Evolutionary conservation across 2,888 invertebrate species (phyloP).

Genomic region (Drosophila paracracens): DNA sequence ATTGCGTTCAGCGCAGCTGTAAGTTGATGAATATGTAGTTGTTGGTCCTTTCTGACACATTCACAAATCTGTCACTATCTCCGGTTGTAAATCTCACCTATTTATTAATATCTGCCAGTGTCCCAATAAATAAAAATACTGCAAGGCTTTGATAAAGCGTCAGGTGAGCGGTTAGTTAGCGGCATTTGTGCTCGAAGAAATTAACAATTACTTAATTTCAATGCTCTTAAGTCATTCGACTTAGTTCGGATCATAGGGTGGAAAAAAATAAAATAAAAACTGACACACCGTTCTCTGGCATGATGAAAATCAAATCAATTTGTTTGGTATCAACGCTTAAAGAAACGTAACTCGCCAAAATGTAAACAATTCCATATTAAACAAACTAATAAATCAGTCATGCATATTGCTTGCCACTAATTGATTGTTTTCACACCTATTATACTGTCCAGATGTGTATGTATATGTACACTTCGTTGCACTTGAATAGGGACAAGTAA

Average conservation of each 20-base stretch:
- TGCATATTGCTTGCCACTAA: neutral
- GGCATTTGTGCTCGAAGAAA: conserved; percentile 5
- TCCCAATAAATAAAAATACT: neutral
- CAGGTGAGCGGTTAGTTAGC: neutral
- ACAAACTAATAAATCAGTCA: neutral
- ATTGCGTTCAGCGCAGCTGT: conserved; percentile 37
- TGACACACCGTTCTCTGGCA: neutral
- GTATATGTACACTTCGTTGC: neutral
- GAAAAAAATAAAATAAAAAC: neutral
- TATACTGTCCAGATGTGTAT: neutral
- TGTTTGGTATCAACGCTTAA: neutral
- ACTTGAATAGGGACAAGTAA: neutral
- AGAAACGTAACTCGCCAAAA: neutral
- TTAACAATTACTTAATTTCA: neutral
- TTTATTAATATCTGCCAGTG: conserved; percentile 9
- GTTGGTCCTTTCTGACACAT: conserved; percentile 10
- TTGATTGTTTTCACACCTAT: neutral
- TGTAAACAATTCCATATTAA: neutral
- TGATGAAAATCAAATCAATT: neutral
- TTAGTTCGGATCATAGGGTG: neutral
- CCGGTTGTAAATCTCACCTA: neutral
- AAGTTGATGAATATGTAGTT: neutral
- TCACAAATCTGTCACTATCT: conserved; percentile 15
- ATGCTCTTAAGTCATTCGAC: neutral
- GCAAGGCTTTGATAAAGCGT: neutral